Evolutionary conservation across 2,888 invertebrate genomes (phyloP).

Genomic region (Trissolcus japonicus): DNA sequence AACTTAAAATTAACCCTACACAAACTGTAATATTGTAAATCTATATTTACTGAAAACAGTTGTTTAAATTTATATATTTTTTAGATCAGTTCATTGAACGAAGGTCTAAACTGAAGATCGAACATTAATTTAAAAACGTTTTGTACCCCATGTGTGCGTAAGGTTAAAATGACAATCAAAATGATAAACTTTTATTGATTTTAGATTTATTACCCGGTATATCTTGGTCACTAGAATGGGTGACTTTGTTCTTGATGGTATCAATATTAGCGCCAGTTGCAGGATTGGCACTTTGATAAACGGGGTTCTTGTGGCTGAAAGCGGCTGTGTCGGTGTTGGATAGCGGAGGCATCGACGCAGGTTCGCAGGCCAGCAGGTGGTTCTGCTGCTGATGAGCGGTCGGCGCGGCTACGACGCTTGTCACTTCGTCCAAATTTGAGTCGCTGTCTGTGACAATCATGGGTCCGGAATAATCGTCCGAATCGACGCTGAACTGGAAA

Average conservation of each 20-base stretch:
- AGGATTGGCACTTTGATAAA: constrained; percentile 86
- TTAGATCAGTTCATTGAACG: no score
- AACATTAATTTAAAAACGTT: no score
- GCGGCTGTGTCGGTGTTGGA: constrained; percentile 73
- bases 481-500: constrained; percentile 79
- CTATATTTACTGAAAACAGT: no score
- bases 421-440: constrained; percentile 72
- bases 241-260: constrained; percentile 62
- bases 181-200: not conserved
- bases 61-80: no score
- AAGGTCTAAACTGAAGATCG: no score
- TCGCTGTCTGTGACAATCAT: constrained; percentile 78
- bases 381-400: constrained; percentile 71
- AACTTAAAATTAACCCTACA: no score
- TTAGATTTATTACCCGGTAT: constrained; percentile 69
- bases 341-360: constrained; percentile 79
- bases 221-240: constrained; percentile 76
- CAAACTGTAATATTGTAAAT: no score
- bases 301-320: constrained; percentile 85
- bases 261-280: constrained; percentile 66
- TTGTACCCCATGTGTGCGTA: no score
- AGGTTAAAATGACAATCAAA: no score
- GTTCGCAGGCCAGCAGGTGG: constrained; percentile 77
- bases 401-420: constrained; percentile 68
- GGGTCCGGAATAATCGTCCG: constrained; percentile 76